Conservation (phyloP, 2,113 vertebrate species). For the Perca flavescens region DNA sequence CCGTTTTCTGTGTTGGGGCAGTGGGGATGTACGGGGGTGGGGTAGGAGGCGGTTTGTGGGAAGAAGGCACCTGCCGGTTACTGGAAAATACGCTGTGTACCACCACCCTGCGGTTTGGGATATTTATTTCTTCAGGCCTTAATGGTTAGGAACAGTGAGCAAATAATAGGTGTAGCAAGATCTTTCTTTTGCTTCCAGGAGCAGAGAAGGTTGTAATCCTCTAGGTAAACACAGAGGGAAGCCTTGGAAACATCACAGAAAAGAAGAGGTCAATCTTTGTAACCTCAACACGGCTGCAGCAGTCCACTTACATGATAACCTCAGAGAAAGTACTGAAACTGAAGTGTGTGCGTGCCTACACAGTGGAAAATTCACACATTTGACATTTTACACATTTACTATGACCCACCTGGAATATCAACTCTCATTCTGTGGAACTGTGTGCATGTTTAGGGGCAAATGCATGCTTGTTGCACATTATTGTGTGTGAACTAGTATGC, state of each 20-base stretch:
- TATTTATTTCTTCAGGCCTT: conserved; percentile 78
- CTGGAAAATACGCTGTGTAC: conserved; percentile 76
- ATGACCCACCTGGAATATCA: conserved; percentile 58
- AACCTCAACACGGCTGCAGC: conserved; percentile 7
- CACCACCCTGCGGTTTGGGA: conserved; percentile 69
- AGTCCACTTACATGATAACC: conserved; percentile 11
- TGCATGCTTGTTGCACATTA: conserved; percentile 49
- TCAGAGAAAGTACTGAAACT: conserved; percentile 24
- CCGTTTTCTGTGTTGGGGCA: conserved; percentile 59
- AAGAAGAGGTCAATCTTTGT: conserved; percentile 34
- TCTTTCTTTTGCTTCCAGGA: conserved; percentile 70
- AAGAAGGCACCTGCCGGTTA: conserved; percentile 77
- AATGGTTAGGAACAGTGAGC: conserved; percentile 74
- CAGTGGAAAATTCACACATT: conserved; percentile 58
- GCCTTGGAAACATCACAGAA: conserved; percentile 48
- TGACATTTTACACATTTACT: conserved; percentile 42
- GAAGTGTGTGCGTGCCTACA: conserved; percentile 4
- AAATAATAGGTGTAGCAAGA: conserved; percentile 76
- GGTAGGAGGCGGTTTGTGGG: conserved; percentile 39
- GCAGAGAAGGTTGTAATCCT: conserved; percentile 65
- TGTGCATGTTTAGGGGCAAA: conserved; percentile 23
- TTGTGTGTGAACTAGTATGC: conserved; percentile 55
- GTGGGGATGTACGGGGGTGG: conserved; percentile 23
- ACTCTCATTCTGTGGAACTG: conserved; percentile 45
- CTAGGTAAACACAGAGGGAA: conserved; percentile 59